A percentile compares a stretch with the other conserved stretches of the same genome.
Evolutionary conservation across 2,888 invertebrate genomes (phyloP).

Genomic region (Dolomedes plantarius): DNA sequence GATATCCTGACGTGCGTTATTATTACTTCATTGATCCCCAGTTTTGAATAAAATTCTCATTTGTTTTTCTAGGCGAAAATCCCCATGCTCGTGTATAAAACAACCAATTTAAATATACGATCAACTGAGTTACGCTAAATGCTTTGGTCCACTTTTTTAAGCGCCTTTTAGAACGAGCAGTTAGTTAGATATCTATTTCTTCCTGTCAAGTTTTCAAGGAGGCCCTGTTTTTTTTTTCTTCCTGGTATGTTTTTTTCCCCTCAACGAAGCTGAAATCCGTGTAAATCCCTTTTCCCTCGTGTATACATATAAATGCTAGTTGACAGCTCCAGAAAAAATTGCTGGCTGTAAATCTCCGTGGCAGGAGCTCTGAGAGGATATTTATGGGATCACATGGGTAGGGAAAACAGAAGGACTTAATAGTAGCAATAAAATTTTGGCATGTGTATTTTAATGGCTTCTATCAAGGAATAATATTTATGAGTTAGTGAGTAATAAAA

Average conservation of each 20-base stretch:
- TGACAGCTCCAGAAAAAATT: constrained; percentile 61
- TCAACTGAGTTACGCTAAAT: too few relatives aligned
- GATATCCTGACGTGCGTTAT: too few relatives aligned
- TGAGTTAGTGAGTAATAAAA: too few relatives aligned
- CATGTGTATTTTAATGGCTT: background rate
- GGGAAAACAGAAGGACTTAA: background rate
- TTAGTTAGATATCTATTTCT: constrained; percentile 69
- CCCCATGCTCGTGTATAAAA: too few relatives aligned
- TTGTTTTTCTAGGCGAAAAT: too few relatives aligned
- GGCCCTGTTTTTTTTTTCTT: constrained; percentile 20
- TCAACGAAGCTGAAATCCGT: constrained; percentile 35
- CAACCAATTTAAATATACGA: too few relatives aligned
- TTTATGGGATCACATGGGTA: constrained; percentile 32
- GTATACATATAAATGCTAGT: constrained; percentile 64
- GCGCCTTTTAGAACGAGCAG: constrained; percentile 29
- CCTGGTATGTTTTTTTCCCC: background rate
- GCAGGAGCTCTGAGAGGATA: constrained; percentile 26
- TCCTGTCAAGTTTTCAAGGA: constrained; percentile 64
- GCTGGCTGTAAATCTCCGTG: constrained; percentile 53
- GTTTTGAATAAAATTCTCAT: too few relatives aligned
- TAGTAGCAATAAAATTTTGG: background rate
- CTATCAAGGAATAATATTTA: background rate
- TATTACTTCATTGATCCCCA: too few relatives aligned
- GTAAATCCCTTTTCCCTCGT: constrained; percentile 65
- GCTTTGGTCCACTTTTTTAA: background rate